These are phyloP conservation scores for Spodoptera littoralis DNA, from an alignment of 2,888 invertebrate genomes.

Conservation along the genomic window DNA sequence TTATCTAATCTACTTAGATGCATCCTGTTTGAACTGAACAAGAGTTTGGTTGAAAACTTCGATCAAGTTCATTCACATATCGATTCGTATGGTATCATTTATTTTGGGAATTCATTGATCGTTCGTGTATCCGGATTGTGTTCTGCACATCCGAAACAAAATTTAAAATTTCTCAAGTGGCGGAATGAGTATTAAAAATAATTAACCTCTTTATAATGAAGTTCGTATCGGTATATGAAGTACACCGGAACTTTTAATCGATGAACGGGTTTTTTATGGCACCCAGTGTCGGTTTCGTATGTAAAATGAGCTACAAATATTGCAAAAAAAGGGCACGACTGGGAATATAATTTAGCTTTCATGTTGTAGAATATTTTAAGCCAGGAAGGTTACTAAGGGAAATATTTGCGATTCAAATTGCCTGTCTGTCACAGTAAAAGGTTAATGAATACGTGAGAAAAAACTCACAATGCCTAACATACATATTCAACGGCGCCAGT, in stretches of 20 bases:
- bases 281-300: constrained; percentile 13
- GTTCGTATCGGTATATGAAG: constrained; percentile 32
- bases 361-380: background rate
- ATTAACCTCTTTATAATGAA: constrained; percentile 4
- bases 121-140: constrained; percentile 17
- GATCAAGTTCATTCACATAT: constrained; percentile 36
- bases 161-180: background rate
- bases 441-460: constrained; percentile 6
- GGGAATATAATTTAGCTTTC: constrained; percentile 7
- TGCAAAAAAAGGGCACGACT: constrained; percentile 8
- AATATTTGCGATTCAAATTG: background rate
- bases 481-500: constrained; percentile 15
- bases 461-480: constrained; percentile 27
- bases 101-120: constrained; percentile 27
- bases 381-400: constrained; percentile 3
- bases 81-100: constrained; percentile 20
- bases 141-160: constrained; percentile 15
- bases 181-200: constrained; percentile 3
- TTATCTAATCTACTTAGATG: constrained; percentile 49
- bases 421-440: background rate
- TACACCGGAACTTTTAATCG: constrained; percentile 43
- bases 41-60: constrained; percentile 27
- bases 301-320: constrained; percentile 11
- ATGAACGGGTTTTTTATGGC: constrained; percentile 28
- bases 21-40: constrained; percentile 43